phyloP scores from a whole-genome alignment of 2,113 vertebrate genomes.

The Sakesphorus luctuosus region DNA sequence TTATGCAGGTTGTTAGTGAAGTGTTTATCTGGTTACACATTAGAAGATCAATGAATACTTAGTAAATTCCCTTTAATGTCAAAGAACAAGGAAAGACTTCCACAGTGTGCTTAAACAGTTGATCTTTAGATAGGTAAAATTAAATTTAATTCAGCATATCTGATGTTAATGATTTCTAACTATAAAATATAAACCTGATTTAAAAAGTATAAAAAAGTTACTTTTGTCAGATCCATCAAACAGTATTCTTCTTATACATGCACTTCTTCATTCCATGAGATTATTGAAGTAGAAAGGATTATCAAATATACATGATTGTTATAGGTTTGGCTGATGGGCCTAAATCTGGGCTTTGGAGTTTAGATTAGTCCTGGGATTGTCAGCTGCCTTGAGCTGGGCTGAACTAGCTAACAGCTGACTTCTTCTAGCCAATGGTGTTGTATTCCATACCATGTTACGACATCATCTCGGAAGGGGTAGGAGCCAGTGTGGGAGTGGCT shows the following conservation, averaged over 20 bases:
- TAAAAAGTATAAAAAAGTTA: background rate
- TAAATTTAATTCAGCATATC: background rate
- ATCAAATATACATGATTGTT: background rate
- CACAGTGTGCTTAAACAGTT: background rate
- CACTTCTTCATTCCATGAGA: background rate
- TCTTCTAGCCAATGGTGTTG: too few relatives aligned
- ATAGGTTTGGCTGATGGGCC: too few relatives aligned
- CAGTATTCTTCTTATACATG: background rate
- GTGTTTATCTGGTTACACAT: background rate
- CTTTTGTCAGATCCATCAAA: background rate
- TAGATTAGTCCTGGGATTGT: too few relatives aligned
- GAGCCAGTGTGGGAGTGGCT: too few relatives aligned
- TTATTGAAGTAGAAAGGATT: background rate
- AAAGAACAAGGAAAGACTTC: background rate
- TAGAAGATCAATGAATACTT: background rate
- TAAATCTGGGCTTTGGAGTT: too few relatives aligned
- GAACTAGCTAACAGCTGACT: too few relatives aligned
- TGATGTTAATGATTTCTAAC: background rate
- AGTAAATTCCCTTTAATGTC: background rate
- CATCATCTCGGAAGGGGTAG: too few relatives aligned
- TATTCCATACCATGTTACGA: too few relatives aligned
- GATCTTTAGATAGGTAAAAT: background rate
- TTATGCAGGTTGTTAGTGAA: background rate
- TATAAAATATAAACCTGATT: background rate
- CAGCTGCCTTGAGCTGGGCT: too few relatives aligned